Base-by-base conservation (phyloP, 2,888 invertebrate species). In the Pheosia tremula region DNA sequence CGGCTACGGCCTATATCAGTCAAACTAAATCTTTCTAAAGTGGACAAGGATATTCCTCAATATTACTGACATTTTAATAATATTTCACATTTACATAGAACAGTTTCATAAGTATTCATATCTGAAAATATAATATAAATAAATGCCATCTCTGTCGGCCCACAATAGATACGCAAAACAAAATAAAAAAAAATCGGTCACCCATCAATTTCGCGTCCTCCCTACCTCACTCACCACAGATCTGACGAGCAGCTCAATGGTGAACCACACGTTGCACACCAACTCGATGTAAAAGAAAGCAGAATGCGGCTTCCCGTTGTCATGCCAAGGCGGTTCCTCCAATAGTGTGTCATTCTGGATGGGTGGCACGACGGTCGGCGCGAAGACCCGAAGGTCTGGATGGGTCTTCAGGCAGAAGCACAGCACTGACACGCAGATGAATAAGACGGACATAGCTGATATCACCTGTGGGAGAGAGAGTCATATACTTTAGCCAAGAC, bases 341-440 rank as follows among this genome's bases (percentile, higher is more conserved):
- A 80, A 60, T 4, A 76, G 61, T 0, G 74, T 67, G 13, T 66
- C 69, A 38, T 79, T 66, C 13, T 80, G 70, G 39, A 71, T 64
- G 3, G 64, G 71, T 7, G 79, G 80, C 6, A 75, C 68, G 0
- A 73, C 66, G 3, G 75, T 78, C 0, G 84, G 80, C 60, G 89
- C 85, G 61, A 91, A 95, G 66, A 97, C 96, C 56, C 97, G 94
- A 80, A 97, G 95, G 79, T 97, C 97, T 0, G 98, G 98, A 86
- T 98, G 98, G 0, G 98, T 98, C 94, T 99, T 99, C 89, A 99
- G 95, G 92, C 98, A 99, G 95, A 99, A 99, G 70, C 98, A 98
- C 79, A 98, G 95, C 76, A 99, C 98, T 81, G 98, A 99, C 74
- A 98, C 96, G 94, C 98, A 97, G 91, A 99, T 98, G 95, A 99